phyloP scores from a whole-genome alignment of 2,888 invertebrate genomes.

The Craniophora ligustri region DNA sequence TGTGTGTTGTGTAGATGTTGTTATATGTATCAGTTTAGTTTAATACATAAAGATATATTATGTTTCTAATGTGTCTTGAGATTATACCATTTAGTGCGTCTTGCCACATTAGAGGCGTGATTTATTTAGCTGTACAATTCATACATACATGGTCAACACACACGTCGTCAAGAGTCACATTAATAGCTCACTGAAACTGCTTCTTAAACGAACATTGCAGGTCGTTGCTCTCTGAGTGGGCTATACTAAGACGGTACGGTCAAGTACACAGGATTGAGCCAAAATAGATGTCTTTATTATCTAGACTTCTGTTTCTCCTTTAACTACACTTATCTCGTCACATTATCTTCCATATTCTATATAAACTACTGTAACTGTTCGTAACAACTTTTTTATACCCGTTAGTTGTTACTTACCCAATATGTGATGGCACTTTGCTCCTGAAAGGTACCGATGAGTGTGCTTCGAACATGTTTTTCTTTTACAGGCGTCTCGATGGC shows the following conservation, averaged over 20 bases:
- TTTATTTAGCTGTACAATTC: constrained; percentile 20
- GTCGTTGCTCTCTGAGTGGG: not conserved
- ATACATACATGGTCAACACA: not conserved
- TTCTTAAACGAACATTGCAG: not conserved
- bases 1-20: too few species aligned
- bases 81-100: constrained; percentile 20
- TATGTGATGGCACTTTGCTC: constrained; percentile 97
- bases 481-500: constrained; percentile 97
- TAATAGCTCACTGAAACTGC: not conserved
- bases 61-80: too few species aligned
- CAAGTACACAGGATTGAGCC: not conserved
- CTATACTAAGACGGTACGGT: not conserved
- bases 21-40: too few species aligned
- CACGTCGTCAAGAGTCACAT: constrained; percentile 12
- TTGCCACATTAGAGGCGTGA: constrained; percentile 17
- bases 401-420: constrained; percentile 90
- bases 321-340: not conserved
- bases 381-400: too few species aligned
- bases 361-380: not conserved
- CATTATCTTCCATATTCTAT: too few species aligned
- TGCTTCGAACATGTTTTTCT: constrained; percentile 99
- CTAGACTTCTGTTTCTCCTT: not conserved
- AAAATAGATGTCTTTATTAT: not conserved
- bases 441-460: constrained; percentile 98
- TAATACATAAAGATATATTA: too few species aligned